Evolutionary conservation across 2,797 vertebrate genomes (phyloP).

Genomic region (Myiotriccus ornatus): DNA sequence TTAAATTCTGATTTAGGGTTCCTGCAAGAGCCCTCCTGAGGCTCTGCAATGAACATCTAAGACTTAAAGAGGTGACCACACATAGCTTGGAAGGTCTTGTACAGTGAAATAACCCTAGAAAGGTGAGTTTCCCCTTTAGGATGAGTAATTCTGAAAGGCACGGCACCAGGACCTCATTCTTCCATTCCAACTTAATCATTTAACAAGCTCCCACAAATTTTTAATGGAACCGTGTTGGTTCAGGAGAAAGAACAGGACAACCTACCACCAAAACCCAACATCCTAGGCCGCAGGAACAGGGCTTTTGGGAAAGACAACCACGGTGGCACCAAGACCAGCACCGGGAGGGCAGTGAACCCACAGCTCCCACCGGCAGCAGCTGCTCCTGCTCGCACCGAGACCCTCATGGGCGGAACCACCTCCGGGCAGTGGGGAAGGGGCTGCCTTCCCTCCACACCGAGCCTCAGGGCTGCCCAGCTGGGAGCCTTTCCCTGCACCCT

Average conservation of each 20-base stretch:
- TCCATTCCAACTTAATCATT: background rate
- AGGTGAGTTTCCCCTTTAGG: accelerated
- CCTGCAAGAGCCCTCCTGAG: background rate
- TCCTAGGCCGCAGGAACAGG: accelerated
- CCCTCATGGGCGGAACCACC: background rate
- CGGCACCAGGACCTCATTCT: background rate
- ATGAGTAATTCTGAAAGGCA: background rate
- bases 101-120: background rate
- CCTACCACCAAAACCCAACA: background rate
- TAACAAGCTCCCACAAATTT: background rate
- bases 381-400: accelerated
- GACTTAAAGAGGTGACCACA: accelerated
- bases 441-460: too few relatives aligned
- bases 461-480: background rate
- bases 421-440: accelerated
- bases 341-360: accelerated
- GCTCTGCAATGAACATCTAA: accelerated
- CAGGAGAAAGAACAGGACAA: accelerated
- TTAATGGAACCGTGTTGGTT: accelerated
- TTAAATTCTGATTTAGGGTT: background rate
- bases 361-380: background rate
- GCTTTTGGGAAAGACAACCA: accelerated
- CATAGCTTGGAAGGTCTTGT: accelerated
- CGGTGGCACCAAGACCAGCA: accelerated
- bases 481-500: too few relatives aligned